phyloP scores from a whole-genome alignment of 2,797 vertebrate species.

The Catharus ustulatus region DNA sequence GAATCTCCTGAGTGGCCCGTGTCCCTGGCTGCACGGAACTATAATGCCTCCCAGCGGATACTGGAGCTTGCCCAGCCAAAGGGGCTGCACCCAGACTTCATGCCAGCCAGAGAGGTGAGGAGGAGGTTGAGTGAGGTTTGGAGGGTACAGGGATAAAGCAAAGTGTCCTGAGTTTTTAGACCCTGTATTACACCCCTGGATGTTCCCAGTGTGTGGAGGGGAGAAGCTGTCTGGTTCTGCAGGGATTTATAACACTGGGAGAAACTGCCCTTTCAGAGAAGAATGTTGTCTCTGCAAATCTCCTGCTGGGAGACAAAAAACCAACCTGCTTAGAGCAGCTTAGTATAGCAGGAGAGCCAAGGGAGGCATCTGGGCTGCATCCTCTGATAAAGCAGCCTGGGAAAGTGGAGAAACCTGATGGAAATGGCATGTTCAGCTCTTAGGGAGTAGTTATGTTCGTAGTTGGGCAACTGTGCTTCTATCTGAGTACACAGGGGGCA shows the following conservation, averaged over 20 bases:
- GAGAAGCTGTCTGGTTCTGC: neutral
- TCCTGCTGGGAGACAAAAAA: neutral
- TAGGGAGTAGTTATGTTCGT: neutral
- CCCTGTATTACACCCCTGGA: neutral
- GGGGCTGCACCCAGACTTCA: constrained; percentile 67
- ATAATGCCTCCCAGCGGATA: constrained; percentile 73
- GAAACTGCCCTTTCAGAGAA: neutral
- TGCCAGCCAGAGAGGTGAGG: constrained; percentile 74
- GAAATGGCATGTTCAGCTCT: neutral
- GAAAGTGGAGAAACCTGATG: neutral
- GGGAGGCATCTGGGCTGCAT: neutral
- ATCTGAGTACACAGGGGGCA: neutral
- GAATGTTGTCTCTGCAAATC: neutral
- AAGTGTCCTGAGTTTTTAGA: neutral
- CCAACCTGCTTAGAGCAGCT: neutral
- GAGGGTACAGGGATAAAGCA: neutral
- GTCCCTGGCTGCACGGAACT: constrained; percentile 13
- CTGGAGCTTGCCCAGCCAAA: constrained; percentile 81
- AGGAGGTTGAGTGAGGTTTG: neutral
- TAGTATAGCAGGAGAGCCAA: neutral
- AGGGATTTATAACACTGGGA: neutral
- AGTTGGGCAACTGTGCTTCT: neutral
- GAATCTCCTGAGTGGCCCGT: constrained; percentile 70
- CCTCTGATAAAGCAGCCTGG: neutral
- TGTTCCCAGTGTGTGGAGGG: neutral